These are phyloP conservation scores for Squalus acanthias DNA, from an alignment of 2,797 vertebrate genomes.

Conservation along the genomic window DNA sequence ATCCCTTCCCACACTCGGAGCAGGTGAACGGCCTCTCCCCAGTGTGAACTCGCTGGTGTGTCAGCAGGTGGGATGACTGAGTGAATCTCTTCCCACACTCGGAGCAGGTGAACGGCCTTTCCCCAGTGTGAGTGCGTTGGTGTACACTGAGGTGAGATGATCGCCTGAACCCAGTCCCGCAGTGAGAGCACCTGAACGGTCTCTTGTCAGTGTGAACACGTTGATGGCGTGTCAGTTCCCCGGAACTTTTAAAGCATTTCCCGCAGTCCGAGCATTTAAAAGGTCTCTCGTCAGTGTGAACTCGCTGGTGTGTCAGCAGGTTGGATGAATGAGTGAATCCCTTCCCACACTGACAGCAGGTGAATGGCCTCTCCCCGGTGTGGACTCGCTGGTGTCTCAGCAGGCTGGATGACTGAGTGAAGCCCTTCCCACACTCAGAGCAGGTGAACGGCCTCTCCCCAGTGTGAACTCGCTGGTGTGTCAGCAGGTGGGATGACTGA, in stretches of 20 bases:
- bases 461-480: neutral
- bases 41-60: slow-evolving; percentile 65
- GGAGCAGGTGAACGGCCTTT: neutral
- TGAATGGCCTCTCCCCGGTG: neutral
- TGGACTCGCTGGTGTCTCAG: neutral
- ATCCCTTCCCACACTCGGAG: slow-evolving; percentile 80
- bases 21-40: slow-evolving; percentile 78
- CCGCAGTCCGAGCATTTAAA: too few species aligned
- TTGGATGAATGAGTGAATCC: too few species aligned
- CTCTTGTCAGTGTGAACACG: too few species aligned
- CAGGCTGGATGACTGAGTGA: neutral
- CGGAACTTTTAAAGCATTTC: too few species aligned
- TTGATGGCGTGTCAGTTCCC: too few species aligned
- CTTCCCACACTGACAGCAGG: neutral
- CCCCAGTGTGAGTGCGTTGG: neutral
- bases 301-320: too few species aligned
- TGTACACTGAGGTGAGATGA: too few species aligned
- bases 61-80: slow-evolving; percentile 46
- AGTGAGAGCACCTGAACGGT: too few species aligned
- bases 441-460: neutral
- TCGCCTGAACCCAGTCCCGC: too few species aligned
- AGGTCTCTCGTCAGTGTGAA: too few species aligned
- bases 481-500: neutral
- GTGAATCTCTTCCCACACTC: neutral
- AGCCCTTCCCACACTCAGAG: neutral